Evolutionary conservation across 2,113 vertebrate species (phyloP).

Genomic region (Hucho hucho): DNA sequence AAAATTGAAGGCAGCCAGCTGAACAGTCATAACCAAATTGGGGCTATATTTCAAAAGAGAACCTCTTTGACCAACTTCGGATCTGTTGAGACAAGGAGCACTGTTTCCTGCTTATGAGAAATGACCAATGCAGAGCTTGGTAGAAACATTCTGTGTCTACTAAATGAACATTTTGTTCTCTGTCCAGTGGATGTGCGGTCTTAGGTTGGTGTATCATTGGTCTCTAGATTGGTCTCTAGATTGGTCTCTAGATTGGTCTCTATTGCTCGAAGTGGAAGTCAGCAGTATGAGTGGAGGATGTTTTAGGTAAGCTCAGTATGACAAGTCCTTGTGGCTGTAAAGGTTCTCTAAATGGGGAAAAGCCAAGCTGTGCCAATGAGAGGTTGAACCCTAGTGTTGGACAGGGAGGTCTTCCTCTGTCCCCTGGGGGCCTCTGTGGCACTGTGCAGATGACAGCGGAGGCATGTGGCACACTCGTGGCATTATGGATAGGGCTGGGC

Average conservation of each 20-base stretch:
- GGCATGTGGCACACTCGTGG: conserved; percentile 65
- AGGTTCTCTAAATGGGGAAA: conserved; percentile 46
- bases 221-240: too few species aligned
- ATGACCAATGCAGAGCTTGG: conserved; percentile 8
- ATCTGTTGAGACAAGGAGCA: conserved; percentile 24
- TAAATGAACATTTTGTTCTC: neutral
- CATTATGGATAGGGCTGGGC: conserved; percentile 68
- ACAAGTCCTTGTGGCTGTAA: conserved; percentile 34
- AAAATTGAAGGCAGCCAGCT: conserved; percentile 81
- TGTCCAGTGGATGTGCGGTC: neutral
- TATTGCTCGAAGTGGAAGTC: neutral
- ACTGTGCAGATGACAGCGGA: conserved; percentile 64
- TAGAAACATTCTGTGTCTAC: neutral
- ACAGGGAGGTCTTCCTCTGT: conserved; percentile 33
- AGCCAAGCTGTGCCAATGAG: conserved; percentile 48
- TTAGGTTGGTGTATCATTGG: neutral
- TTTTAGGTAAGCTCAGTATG: neutral
- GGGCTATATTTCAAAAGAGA: conserved; percentile 67
- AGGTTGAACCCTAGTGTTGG: conserved; percentile 51
- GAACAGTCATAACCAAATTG: conserved; percentile 66
- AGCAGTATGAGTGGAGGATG: neutral
- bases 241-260: neutral
- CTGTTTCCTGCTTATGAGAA: conserved; percentile 4
- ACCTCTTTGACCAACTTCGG: conserved; percentile 52
- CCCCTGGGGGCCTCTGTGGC: conserved; percentile 53